Evolutionary conservation across 2,113 vertebrate species (phyloP).

Genomic region (Gnathonemus longibarbis): DNA sequence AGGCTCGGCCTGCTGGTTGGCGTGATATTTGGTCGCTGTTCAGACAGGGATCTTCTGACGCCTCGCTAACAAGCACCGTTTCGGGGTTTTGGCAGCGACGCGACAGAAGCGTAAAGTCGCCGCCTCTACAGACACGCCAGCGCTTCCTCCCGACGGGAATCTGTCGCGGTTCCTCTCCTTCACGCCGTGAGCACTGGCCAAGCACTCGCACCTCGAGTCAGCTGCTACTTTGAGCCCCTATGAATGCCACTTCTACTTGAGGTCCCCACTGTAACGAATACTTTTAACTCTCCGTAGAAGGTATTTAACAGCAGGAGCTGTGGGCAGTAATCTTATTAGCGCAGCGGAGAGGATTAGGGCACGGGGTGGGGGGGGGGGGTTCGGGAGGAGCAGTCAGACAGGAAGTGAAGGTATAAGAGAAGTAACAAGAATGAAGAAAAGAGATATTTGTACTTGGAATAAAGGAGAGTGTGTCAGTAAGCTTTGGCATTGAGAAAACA

Average conservation of each 20-base stretch:
- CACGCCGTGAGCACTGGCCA: not conserved
- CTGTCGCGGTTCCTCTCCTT: not conserved
- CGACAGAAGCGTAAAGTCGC: not conserved
- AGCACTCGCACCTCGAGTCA: not conserved
- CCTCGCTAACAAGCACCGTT: not conserved
- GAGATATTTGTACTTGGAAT: not conserved
- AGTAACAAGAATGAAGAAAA: not conserved
- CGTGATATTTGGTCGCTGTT: not conserved
- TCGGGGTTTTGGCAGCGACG: not conserved
- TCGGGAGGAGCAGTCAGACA: not conserved
- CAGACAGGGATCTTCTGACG: not conserved
- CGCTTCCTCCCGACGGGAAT: not conserved
- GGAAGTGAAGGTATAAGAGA: not conserved
- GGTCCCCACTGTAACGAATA: not conserved
- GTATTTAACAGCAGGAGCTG: not conserved
- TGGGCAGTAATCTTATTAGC: not conserved
- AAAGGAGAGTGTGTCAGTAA: not conserved
- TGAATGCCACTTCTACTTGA: not conserved
- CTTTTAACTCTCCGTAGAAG: not conserved
- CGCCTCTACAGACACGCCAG: not conserved
- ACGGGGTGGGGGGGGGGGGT: not conserved
- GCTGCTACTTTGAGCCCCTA: not conserved
- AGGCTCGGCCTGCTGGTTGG: not conserved
- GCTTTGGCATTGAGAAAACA: not conserved
- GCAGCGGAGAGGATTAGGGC: not conserved